Evolutionary conservation across 2,113 vertebrate species (phyloP).

Genomic region (Hirundichthys speculiger): DNA sequence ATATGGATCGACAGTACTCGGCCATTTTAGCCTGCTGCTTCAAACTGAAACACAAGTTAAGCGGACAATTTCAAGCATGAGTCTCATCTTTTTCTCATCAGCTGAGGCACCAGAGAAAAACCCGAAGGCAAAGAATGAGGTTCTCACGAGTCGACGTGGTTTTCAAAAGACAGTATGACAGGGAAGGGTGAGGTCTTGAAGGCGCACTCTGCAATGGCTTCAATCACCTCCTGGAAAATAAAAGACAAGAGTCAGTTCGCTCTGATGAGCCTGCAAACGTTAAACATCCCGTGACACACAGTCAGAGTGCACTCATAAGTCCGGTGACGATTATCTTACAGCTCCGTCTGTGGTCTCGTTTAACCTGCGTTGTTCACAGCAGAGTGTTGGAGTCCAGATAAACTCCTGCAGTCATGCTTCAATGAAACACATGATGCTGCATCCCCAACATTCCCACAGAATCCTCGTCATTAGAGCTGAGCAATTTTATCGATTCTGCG

Average conservation of each 20-base stretch:
- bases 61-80: not conserved
- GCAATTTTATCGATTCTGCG: too few species aligned
- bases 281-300: too few species aligned
- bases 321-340: too few species aligned
- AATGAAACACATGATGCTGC: too few species aligned
- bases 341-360: too few species aligned
- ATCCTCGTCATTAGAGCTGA: too few species aligned
- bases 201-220: constrained; percentile 99
- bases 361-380: too few species aligned
- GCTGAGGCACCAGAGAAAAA: not conserved
- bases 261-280: not conserved
- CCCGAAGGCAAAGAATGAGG: not conserved
- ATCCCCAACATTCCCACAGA: too few species aligned
- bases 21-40: constrained; percentile 99
- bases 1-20: constrained; percentile 96
- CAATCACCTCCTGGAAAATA: constrained; percentile 92
- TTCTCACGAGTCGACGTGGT: constrained; percentile 99
- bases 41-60: constrained; percentile 78
- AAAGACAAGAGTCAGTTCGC: constrained; percentile 17
- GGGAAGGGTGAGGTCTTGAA: constrained; percentile 99
- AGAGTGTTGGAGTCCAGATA: too few species aligned
- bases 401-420: too few species aligned
- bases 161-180: constrained; percentile 97
- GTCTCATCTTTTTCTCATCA: too few species aligned
- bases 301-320: too few species aligned